Evolutionary conservation across 2,888 invertebrate species (phyloP), one percentile per base, ranked within the genome.

Genomic region (Tetramorium bicarinatum): DNA sequence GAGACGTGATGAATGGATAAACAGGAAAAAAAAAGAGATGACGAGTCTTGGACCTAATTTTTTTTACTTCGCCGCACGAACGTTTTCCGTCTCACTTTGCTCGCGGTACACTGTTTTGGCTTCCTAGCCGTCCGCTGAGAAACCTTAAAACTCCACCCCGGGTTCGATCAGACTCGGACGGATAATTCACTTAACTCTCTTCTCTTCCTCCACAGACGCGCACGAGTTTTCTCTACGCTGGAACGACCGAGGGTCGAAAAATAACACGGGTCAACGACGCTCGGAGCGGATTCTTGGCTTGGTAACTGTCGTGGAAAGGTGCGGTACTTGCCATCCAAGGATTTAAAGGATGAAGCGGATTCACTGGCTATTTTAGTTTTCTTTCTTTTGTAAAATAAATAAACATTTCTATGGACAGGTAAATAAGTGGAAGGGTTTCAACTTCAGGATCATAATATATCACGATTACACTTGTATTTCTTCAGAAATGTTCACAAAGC

Each of bases 121-220:
- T 93, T 93, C 93, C 82, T 87, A 87, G 81, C 76, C 87, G 72
- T 85, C 86, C 85, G 86, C 62, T 67, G 25, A 87, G 93, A 93
- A 93, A 92, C 92, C 93, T 89, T 92, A 92, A 82, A 87, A 92
- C 79, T 82, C 54, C 74, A 71, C 84, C 82, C 85, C 82, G 81
- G 72, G 83, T 89, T 85, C 88, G 83, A 88, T 87, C 87, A 75
- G 83, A 75, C 85, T 56, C 64, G 74, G 83, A 67, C 83, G 87
- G 85, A 90, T 91, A 88, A 92, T 89, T 84, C 82, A 87, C 86
- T 85, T 82, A 75, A 49, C 59, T 18, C 34, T 59, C 71, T 38
- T 47, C 59, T 75, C 15, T 15, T 52, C 1, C 15, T 84, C 49
- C 49, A 25, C 67, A 3, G 15, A 13, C 15, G 21, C 56, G 41